Conservation (phyloP, 2,888 invertebrate species). For the Eugnorisma glareosa region DNA sequence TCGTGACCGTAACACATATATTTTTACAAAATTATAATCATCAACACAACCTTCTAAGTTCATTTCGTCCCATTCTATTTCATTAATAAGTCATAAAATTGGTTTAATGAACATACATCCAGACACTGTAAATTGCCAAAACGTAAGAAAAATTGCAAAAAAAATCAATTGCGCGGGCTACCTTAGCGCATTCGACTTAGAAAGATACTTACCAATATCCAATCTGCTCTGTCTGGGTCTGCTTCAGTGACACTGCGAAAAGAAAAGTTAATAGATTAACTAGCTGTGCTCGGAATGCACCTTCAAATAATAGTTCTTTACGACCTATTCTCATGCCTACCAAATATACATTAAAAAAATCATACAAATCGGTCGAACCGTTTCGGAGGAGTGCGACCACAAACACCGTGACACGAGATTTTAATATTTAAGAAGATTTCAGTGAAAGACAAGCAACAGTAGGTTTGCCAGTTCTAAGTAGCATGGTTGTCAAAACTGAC, state of each 20-base stretch:
- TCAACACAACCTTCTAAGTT: neutral
- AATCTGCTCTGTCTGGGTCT: neutral
- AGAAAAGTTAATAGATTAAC: neutral
- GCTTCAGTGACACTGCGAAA: slow-evolving; percentile 22
- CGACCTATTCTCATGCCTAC: no score
- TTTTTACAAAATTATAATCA: neutral
- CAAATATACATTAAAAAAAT: no score
- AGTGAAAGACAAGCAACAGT: neutral
- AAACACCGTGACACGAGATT: no score
- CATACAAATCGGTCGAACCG: no score
- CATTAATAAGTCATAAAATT: neutral
- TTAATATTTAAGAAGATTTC: no score
- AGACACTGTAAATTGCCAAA: no score
- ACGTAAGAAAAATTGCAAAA: no score
- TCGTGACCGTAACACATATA: neutral
- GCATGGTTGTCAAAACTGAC: neutral
- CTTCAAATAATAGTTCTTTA: no score
- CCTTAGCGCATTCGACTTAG: neutral
- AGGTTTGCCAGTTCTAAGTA: neutral
- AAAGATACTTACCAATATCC: slow-evolving; percentile 15
- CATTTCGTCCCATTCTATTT: neutral
- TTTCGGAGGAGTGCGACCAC: no score
- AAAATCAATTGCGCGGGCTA: neutral
- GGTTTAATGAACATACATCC: neutral
- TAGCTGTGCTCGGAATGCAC: no score